phyloP scores from a whole-genome alignment of 2,888 invertebrate species.

The Apantesis nais region DNA sequence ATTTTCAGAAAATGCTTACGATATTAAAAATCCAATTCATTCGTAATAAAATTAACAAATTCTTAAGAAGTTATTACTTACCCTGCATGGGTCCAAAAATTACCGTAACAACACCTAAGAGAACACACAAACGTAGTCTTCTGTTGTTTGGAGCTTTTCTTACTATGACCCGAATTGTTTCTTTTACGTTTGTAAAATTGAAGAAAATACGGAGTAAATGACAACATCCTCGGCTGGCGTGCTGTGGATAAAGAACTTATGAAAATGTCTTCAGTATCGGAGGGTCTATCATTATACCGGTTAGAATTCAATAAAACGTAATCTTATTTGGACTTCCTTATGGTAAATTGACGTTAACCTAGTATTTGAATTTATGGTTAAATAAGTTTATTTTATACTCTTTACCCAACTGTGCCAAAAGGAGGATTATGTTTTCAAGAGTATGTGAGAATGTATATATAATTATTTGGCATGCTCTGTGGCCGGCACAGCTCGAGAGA shows the following conservation, averaged over 20 bases:
- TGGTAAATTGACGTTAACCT: background rate
- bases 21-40: too few species aligned
- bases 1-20: too few species aligned
- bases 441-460: too few species aligned
- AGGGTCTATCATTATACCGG: too few species aligned
- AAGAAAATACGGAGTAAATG: constrained; percentile 69
- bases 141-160: constrained; percentile 74
- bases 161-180: constrained; percentile 77
- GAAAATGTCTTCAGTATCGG: too few species aligned
- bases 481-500: too few species aligned
- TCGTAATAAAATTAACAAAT: background rate
- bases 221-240: constrained; percentile 59
- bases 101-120: constrained; percentile 73
- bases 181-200: constrained; percentile 68
- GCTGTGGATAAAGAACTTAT: constrained; percentile 50
- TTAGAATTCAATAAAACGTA: background rate
- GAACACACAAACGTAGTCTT: constrained; percentile 67
- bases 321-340: background rate
- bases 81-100: constrained; percentile 84
- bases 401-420: too few species aligned
- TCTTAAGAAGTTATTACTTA: constrained; percentile 54
- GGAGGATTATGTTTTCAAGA: too few species aligned
- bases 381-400: too few species aligned
- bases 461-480: too few species aligned
- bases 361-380: background rate